Evolutionary conservation across 2,888 invertebrate genomes (phyloP), one percentile per base, ranked within the genome.

Genomic region (Dryococelus australis): DNA sequence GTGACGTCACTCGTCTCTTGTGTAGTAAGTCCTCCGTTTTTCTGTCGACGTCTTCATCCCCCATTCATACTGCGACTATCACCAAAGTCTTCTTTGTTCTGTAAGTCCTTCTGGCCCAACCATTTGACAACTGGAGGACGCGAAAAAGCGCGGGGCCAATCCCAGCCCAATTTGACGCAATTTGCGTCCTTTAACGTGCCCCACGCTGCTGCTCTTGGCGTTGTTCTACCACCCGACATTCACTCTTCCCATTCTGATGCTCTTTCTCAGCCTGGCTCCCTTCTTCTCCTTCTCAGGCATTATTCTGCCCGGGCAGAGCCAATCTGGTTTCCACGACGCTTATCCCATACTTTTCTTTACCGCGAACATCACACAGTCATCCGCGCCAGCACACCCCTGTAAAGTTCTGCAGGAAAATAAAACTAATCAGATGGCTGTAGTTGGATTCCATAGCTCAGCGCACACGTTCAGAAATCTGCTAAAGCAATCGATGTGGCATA

Each of bases 251-350:
- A 65, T 65, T 65, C 65, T 8, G 20, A 24, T n/a, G 47, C 24
- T 0, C 65, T n/a, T 20, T 65, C 65, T n/a, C n/a, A 3, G 13
- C 4, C 65, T 65, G 24, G 6, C n/a, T 20, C 65, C 16, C n/a
- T 65, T 16, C 47, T 47, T 13, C 12, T 65, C 65, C 65, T 65
- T 24, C 65, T 16, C 65, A 12, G 65, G 65, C 65, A 65, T 65
- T n/a, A 10, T 65, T 65, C 65, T 65, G 65, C 24, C 65, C 65
- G 65, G 65, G n/a, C 2, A 65, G 6, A 65, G 10, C 65, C 65
- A 65, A 65, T 65, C 20, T 65, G 65, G 65, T 65, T 65, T 65
- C 65, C 65, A 24, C 65, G 65, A n/a, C 65, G 65, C 65, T n/a
- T n/a, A 65, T 65, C n/a, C 16, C n/a, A 20, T 65, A n/a, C 65